A percentile compares a stretch with the other conserved stretches of the same genome.
phyloP scores from a whole-genome alignment of 2,113 vertebrate genomes.

The Merops nubicus region DNA sequence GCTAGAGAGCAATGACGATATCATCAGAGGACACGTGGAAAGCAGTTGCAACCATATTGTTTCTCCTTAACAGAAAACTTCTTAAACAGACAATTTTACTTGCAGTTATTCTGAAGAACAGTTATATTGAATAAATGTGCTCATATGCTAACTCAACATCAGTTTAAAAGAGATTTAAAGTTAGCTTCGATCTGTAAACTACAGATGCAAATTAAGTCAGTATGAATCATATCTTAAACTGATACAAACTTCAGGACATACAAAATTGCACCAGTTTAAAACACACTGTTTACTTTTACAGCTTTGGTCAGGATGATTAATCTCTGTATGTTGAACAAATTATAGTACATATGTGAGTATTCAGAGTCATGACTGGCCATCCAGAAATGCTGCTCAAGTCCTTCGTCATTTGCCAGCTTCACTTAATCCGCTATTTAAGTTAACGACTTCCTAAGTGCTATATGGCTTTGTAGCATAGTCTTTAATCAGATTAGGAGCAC shows the following conservation, averaged over 20 bases:
- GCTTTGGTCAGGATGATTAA: background rate
- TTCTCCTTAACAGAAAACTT: background rate
- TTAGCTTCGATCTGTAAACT: background rate
- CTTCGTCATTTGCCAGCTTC: background rate
- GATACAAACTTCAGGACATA: background rate
- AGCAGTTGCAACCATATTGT: background rate
- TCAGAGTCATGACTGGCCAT: background rate
- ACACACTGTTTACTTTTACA: background rate
- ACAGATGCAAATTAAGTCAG: background rate
- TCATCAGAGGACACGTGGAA: background rate
- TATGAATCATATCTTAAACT: background rate
- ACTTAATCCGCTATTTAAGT: background rate
- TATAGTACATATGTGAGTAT: background rate
- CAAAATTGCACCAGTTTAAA: background rate
- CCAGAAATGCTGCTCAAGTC: background rate
- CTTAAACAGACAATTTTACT: background rate
- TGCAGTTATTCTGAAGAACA: background rate
- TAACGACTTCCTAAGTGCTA: slow-evolving; percentile 4
- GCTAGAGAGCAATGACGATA: background rate
- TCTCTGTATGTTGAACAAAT: background rate
- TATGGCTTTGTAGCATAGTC: background rate
- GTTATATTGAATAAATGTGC: background rate
- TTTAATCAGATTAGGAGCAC: slow-evolving; percentile 28
- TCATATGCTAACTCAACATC: background rate
- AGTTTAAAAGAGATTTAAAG: background rate